Conservation (phyloP, 2,113 vertebrate species). For the Antigone vipio region DNA sequence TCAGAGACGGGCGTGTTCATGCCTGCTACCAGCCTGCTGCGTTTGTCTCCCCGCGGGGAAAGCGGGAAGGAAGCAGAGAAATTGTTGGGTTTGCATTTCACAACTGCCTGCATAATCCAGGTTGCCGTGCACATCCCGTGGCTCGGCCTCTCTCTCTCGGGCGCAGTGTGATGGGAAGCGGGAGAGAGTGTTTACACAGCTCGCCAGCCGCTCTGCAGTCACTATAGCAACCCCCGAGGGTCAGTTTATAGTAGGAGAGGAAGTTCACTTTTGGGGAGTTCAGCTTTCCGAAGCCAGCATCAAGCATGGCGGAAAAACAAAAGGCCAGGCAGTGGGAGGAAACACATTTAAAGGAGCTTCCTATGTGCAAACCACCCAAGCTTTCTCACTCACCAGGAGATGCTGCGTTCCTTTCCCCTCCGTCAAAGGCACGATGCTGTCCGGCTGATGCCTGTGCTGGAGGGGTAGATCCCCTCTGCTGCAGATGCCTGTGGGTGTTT, state of each 20-base stretch:
- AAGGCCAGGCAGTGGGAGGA: constrained; percentile 46
- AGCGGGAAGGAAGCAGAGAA: neutral
- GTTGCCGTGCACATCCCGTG: neutral
- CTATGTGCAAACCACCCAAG: constrained; percentile 12
- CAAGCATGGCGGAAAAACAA: constrained; percentile 69
- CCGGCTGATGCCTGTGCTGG: neutral
- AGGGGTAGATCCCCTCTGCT: neutral
- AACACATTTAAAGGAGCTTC: constrained; percentile 71
- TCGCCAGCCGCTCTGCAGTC: constrained; percentile 36
- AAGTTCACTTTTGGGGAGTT: constrained; percentile 71
- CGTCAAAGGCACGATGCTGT: neutral
- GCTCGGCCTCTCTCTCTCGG: neutral
- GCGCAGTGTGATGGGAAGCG: neutral
- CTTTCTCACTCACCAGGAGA: neutral
- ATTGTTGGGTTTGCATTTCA: constrained; percentile 5
- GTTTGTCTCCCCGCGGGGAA: neutral
- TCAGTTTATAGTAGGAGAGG: constrained; percentile 75
- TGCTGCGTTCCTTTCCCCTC: neutral
- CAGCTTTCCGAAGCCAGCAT: constrained; percentile 53
- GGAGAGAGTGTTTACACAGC: constrained; percentile 66
- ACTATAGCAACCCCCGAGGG: constrained; percentile 71
- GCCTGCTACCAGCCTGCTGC: constrained; percentile 20
- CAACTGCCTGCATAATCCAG: neutral
- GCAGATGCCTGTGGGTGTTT: neutral
- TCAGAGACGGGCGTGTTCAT: neutral